Evolutionary conservation across 2,888 invertebrate species (phyloP).

Genomic region (Pollenia angustigena): DNA sequence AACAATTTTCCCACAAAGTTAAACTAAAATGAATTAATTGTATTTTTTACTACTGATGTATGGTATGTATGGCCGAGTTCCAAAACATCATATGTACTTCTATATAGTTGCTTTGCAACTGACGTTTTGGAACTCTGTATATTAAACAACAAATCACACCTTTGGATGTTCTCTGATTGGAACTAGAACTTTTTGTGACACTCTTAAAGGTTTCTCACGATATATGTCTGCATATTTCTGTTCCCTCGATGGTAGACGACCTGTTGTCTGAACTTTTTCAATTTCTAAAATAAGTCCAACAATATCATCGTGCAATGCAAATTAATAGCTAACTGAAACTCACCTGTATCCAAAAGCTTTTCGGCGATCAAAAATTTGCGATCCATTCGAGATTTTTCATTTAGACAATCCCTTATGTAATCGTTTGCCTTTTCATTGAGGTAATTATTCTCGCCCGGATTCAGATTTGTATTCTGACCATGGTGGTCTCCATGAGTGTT

Average conservation of each 20-base stretch:
- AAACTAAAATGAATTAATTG: constrained; percentile 85
- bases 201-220: constrained; percentile 85
- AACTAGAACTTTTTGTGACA: constrained; percentile 83
- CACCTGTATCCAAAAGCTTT: constrained; percentile 90
- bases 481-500: constrained; percentile 81
- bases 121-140: background rate
- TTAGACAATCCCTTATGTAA: constrained; percentile 90
- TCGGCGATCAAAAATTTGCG: constrained; percentile 89
- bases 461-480: constrained; percentile 62
- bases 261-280: constrained; percentile 88
- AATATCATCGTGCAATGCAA: background rate
- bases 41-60: background rate
- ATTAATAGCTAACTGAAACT: constrained; percentile 24
- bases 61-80: no score
- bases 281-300: constrained; percentile 86
- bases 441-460: constrained; percentile 81
- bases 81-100: no score
- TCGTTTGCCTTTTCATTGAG: constrained; percentile 90
- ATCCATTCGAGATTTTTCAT: constrained; percentile 89
- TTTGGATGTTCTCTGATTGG: constrained; percentile 85
- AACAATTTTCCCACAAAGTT: constrained; percentile 97
- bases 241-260: constrained; percentile 88
- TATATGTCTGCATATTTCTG: constrained; percentile 90
- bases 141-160: constrained; percentile 73
- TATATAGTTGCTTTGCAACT: no score